Percentiles rank a stretch among this genome's conserved stretches.
Conservation (phyloP, 2,797 vertebrate species). For the Pygocentrus nattereri region DNA sequence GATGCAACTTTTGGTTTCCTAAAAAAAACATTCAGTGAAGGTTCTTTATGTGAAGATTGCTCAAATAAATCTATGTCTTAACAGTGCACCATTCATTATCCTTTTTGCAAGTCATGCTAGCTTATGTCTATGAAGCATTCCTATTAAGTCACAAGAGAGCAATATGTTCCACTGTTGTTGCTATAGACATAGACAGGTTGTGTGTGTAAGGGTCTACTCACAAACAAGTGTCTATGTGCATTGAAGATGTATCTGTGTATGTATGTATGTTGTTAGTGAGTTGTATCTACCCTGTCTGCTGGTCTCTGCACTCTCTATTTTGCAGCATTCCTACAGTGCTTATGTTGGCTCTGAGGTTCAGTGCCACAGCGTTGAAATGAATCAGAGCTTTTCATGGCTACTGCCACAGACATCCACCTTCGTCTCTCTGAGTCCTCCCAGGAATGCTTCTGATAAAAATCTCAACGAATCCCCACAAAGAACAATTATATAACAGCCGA, state of each 20-base stretch:
- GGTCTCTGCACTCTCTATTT: constrained; percentile 79
- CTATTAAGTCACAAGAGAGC: too few species aligned
- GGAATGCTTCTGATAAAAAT: constrained; percentile 74
- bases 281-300: constrained; percentile 66
- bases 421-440: constrained; percentile 21
- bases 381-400: constrained; percentile 82
- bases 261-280: constrained; percentile 31
- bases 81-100: too few species aligned
- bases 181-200: background rate
- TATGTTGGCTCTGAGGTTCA: constrained; percentile 81
- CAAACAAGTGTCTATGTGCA: background rate
- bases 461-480: constrained; percentile 72
- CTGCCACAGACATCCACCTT: constrained; percentile 72
- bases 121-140: too few species aligned
- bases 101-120: too few species aligned
- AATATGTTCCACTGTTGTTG: background rate
- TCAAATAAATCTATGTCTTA: too few species aligned
- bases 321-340: constrained; percentile 83
- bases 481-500: constrained; percentile 72
- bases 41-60: too few species aligned
- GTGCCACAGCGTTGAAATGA: constrained; percentile 80
- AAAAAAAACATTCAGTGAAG: too few species aligned
- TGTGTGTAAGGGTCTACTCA: background rate
- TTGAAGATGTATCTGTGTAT: background rate
- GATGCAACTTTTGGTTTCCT: too few species aligned